phyloP scores from a whole-genome alignment of 2,113 vertebrate genomes.

The Python bivittatus region DNA sequence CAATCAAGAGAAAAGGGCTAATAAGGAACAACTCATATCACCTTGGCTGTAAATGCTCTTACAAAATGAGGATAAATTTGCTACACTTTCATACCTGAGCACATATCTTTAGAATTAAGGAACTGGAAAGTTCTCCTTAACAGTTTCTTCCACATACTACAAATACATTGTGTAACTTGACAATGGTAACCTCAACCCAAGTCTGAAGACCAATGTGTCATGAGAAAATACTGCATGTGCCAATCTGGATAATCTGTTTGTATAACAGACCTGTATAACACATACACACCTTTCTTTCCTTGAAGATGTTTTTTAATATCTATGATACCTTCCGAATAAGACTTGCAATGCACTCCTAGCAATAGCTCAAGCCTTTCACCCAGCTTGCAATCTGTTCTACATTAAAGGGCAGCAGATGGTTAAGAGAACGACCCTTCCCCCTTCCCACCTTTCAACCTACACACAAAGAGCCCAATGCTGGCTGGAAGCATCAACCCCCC shows the following conservation, averaged over 20 bases:
- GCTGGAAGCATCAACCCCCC: constrained; percentile 57
- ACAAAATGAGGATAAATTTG: background rate
- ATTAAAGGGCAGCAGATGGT: constrained; percentile 56
- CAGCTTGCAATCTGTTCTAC: rapidly evolving
- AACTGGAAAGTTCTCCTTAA: background rate
- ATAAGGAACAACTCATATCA: background rate
- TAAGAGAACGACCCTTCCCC: constrained; percentile 42
- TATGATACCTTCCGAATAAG: background rate
- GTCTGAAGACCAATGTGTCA: background rate
- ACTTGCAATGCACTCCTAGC: background rate
- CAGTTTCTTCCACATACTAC: background rate
- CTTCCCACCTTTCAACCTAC: constrained; percentile 18
- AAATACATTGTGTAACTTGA: no score
- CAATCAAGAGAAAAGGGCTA: background rate
- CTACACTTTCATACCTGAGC: background rate
- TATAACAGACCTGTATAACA: background rate
- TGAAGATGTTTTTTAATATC: background rate
- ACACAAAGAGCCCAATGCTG: constrained; percentile 51
- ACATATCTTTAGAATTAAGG: background rate
- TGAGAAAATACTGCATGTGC: background rate
- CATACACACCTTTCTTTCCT: background rate
- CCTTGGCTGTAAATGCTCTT: background rate
- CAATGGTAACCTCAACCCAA: background rate
- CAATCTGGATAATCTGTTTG: background rate
- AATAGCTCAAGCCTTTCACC: constrained; percentile 14